A percentile compares a stretch with the other conserved stretches of the same genome.
Evolutionary conservation across 2,113 vertebrate genomes (phyloP).

Genomic region (Suricata suricatta): DNA sequence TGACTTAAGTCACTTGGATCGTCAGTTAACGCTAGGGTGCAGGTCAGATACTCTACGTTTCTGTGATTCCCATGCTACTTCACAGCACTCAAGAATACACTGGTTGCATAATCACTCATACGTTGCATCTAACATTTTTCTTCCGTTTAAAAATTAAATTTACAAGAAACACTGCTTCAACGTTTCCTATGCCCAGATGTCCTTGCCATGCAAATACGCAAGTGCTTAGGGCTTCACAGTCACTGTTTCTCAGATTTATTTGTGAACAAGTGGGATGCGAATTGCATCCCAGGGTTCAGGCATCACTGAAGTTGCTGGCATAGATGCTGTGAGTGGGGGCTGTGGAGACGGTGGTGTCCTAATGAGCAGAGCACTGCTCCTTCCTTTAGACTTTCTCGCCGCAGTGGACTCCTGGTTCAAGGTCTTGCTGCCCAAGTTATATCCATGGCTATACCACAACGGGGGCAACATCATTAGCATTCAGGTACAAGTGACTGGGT

Average conservation of each 20-base stretch:
- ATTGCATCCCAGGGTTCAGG: not conserved
- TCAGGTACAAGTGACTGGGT: conserved; percentile 90
- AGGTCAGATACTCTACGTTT: not conserved
- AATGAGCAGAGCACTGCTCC: not conserved
- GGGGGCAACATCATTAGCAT: conserved; percentile 96
- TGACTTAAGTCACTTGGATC: not conserved
- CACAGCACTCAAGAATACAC: not conserved
- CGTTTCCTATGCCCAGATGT: not conserved
- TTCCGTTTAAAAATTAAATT: not conserved
- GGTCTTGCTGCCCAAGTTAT: conserved; percentile 92
- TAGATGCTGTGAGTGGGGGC: not conserved
- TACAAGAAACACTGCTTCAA: not conserved
- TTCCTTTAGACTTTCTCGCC: conserved; percentile 89
- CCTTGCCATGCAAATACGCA: not conserved
- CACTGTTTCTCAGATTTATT: not conserved
- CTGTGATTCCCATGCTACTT: not conserved
- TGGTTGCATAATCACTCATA: not conserved
- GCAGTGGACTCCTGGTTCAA: conserved; percentile 94
- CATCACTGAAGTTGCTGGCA: not conserved
- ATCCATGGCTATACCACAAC: conserved; percentile 91
- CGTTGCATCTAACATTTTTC: not conserved
- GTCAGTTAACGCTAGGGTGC: not conserved
- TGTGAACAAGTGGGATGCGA: not conserved
- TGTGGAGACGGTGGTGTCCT: not conserved
- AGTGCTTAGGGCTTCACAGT: conserved; percentile 2